phyloP scores from a whole-genome alignment of 2,113 vertebrate genomes.

The Pavo muticus region DNA sequence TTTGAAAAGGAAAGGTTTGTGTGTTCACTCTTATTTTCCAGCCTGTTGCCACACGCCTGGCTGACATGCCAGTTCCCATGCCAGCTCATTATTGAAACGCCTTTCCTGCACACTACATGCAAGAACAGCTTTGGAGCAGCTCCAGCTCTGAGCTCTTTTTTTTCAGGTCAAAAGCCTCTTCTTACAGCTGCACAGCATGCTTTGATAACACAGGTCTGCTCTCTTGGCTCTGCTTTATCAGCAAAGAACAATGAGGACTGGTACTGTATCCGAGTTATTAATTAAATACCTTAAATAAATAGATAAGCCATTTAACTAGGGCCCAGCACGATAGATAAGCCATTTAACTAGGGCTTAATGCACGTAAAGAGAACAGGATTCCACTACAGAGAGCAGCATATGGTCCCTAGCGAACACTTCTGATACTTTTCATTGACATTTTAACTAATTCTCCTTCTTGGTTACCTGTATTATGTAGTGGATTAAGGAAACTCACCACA shows the following conservation, averaged over 20 bases:
- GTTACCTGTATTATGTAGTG: background rate
- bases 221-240: background rate
- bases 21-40: background rate
- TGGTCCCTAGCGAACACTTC: background rate
- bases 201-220: background rate
- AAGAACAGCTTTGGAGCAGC: background rate
- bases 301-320: slow-evolving; percentile 20
- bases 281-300: slow-evolving; percentile 41
- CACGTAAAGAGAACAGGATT: background rate
- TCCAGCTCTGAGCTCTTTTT: background rate
- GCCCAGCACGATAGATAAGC: slow-evolving; percentile 7
- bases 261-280: background rate
- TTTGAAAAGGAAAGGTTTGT: background rate
- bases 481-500: background rate
- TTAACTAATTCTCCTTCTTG: background rate
- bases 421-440: background rate
- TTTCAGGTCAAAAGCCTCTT: background rate
- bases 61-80: background rate
- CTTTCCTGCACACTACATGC: background rate
- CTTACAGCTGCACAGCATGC: background rate
- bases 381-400: background rate
- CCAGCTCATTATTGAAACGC: background rate
- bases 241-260: background rate
- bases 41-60: background rate
- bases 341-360: background rate